Evolutionary conservation across 1,140 invertebrate genomes (phyloP).

Genomic region (Musca domestica): DNA sequence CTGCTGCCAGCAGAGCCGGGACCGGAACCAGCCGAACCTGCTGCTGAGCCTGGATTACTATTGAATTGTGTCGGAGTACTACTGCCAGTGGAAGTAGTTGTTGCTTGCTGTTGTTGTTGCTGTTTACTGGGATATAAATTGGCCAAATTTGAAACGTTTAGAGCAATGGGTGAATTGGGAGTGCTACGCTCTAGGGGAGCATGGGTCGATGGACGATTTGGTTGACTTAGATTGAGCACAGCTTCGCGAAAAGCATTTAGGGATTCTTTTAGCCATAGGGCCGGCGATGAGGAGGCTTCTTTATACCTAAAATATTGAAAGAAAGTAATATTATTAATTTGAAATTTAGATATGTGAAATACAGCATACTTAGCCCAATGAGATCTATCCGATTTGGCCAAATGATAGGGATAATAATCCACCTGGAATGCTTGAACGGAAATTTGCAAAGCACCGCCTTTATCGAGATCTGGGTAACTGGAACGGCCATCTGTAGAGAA

Average conservation of each 20-base stretch:
- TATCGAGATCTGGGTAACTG: constrained; percentile 76
- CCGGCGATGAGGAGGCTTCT: constrained; percentile 63
- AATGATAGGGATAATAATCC: constrained; percentile 96
- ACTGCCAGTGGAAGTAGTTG: constrained; percentile 5
- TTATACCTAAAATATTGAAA: constrained; percentile 54
- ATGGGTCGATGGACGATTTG: constrained; percentile 59
- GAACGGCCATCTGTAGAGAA: constrained; percentile 72
- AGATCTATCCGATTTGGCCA: constrained; percentile 79
- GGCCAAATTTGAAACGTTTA: constrained; percentile 37
- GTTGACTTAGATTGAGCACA: constrained; percentile 65
- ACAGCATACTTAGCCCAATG: constrained; percentile 75
- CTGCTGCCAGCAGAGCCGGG: constrained; percentile 44
- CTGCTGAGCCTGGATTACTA: constrained; percentile 27
- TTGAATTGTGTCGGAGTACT: constrained; percentile 33
- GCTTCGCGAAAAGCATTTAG: constrained; percentile 65
- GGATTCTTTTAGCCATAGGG: constrained; percentile 70
- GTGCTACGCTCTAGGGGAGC: constrained; percentile 58
- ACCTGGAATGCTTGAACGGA: constrained; percentile 84
- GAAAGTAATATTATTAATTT: background rate
- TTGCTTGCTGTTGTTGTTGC: no score
- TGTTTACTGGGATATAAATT: background rate
- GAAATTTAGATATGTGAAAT: background rate
- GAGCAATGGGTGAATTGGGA: constrained; percentile 43
- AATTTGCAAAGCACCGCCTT: constrained; percentile 93
- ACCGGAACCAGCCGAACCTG: constrained; percentile 22